Evolutionary conservation across 2,113 vertebrate genomes (phyloP).

Genomic region (Cyanoliseus patagonus): DNA sequence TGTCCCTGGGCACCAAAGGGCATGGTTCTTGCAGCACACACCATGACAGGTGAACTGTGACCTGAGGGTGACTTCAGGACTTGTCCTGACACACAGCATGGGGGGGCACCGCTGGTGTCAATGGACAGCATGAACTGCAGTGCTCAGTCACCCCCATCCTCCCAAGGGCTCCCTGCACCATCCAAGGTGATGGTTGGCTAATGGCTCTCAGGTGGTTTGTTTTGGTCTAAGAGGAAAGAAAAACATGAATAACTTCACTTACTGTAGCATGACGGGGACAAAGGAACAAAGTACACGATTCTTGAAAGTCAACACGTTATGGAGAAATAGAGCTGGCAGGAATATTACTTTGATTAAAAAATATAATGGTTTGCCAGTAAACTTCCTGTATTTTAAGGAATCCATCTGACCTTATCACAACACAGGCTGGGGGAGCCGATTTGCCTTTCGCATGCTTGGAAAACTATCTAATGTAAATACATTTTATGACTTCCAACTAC

Average conservation of each 20-base stretch:
- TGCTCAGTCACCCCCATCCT: neutral
- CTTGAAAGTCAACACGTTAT: neutral
- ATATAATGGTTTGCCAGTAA: neutral
- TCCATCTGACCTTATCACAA: neutral
- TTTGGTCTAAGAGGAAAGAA: neutral
- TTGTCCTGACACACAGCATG: neutral
- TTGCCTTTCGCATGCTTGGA: neutral
- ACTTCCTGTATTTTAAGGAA: neutral
- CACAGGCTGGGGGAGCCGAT: neutral
- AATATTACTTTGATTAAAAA: neutral
- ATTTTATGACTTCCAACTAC: neutral
- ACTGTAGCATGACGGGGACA: neutral
- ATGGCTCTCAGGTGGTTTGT: neutral
- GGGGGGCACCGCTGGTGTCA: neutral
- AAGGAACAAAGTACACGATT: slow-evolving; percentile 19
- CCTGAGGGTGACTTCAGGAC: neutral
- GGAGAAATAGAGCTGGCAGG: neutral
- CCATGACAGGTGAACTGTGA: neutral
- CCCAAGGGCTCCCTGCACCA: neutral
- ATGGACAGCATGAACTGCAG: rapidly evolving
- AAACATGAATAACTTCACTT: neutral
- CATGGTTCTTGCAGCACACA: neutral
- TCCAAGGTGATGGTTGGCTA: neutral
- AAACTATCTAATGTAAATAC: neutral
- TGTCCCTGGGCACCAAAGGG: neutral